Evolutionary conservation across 2,888 invertebrate species (phyloP).

Genomic region (Cephus spinipes): DNA sequence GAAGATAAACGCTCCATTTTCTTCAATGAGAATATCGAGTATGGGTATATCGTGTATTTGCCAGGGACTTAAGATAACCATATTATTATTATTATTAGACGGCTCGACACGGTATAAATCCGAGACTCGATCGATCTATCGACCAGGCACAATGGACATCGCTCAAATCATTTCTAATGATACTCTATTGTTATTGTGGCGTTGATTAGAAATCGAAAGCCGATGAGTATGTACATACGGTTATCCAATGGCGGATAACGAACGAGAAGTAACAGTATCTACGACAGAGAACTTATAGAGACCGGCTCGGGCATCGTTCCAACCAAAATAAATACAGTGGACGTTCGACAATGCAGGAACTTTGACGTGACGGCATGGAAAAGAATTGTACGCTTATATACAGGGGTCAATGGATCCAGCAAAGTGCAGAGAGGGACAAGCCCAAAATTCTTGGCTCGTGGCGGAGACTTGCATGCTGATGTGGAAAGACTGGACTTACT

Average conservation of each 20-base stretch:
- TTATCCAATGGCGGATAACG: not conserved
- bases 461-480: not conserved
- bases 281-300: not conserved
- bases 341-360: not conserved
- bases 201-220: not conserved
- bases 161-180: not conserved
- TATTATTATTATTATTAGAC: not conserved
- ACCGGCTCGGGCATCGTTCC: not conserved
- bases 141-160: not conserved
- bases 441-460: not conserved
- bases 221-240: not conserved
- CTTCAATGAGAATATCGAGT: not conserved
- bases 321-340: not conserved
- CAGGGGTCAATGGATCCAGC: not conserved
- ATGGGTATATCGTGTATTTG: not conserved
- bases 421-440: not conserved
- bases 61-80: not conserved
- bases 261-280: not conserved
- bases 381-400: not conserved
- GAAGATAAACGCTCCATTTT: not conserved
- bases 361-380: not conserved
- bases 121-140: not conserved
- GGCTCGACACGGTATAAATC: not conserved
- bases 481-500: not conserved
- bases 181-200: not conserved